Conservation (phyloP, 2,888 invertebrate genomes). For the Leucophenga maculata region DNA sequence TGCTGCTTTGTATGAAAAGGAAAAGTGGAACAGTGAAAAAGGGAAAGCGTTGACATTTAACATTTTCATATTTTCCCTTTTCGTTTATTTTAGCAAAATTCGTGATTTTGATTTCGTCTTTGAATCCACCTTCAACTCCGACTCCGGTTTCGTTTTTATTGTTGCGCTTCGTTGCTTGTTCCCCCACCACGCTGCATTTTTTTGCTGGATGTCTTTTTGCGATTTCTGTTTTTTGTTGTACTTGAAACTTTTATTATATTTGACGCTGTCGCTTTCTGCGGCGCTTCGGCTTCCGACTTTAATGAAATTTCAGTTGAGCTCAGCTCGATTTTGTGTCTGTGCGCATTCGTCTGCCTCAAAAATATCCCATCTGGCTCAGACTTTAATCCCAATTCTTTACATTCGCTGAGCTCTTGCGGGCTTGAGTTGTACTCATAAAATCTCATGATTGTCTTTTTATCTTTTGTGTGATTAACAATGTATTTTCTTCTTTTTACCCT, state of each 20-base stretch:
- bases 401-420: background rate
- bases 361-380: slow-evolving; percentile 2
- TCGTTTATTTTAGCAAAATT: background rate
- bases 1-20: background rate
- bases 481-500: background rate
- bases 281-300: background rate
- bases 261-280: background rate
- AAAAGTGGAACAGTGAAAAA: background rate
- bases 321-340: background rate
- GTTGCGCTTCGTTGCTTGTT: background rate
- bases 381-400: background rate
- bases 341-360: background rate
- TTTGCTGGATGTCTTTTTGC: background rate
- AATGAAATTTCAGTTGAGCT: slow-evolving; percentile 4
- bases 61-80: slow-evolving; percentile 4
- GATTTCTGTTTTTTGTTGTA: background rate
- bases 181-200: background rate
- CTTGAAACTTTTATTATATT: slow-evolving; percentile 14
- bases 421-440: slow-evolving; percentile 9
- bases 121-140: background rate
- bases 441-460: slow-evolving; percentile 16
- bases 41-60: slow-evolving; percentile 14
- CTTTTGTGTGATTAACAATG: background rate
- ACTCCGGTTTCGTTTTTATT: background rate
- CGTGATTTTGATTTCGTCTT: no score